Evolutionary conservation across 1,140 invertebrate species (phyloP).

Genomic region (Diorhabda carinulata): DNA sequence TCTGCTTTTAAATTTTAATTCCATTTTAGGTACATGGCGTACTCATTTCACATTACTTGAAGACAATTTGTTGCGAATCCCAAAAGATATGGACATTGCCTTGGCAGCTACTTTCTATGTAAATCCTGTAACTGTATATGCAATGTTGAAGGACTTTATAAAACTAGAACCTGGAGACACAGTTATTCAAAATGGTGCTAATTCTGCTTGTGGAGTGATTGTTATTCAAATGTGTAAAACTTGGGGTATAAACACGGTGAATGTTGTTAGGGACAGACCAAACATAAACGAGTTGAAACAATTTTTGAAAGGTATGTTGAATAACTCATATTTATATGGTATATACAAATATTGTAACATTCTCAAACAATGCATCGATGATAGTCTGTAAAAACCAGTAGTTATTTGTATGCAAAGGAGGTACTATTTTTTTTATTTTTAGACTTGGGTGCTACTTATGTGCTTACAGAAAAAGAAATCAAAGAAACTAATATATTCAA

Average conservation of each 20-base stretch:
- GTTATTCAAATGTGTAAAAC: slow-evolving; percentile 84
- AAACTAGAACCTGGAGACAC: slow-evolving; percentile 73
- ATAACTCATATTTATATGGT: not conserved
- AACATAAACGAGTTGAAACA: slow-evolving; percentile 69
- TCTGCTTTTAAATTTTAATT: not conserved
- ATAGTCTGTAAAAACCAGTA: not conserved
- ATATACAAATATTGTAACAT: not conserved
- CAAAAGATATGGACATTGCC: slow-evolving; percentile 62
- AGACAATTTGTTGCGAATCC: slow-evolving; percentile 64
- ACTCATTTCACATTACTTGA: slow-evolving; percentile 62
- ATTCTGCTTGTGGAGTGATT: slow-evolving; percentile 91
- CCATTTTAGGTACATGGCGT: slow-evolving; percentile 78
- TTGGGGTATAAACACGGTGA: slow-evolving; percentile 75
- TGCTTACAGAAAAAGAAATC: slow-evolving; percentile 88
- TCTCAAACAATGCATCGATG: not conserved
- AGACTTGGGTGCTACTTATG: slow-evolving; percentile 76
- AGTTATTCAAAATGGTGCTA: slow-evolving; percentile 94
- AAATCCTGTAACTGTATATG: slow-evolving; percentile 94
- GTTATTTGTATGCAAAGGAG: not conserved
- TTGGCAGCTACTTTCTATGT: slow-evolving; percentile 84
- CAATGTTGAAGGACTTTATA: slow-evolving; percentile 91
- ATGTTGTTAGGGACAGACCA: slow-evolving; percentile 80
- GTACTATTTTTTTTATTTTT: slow-evolving; percentile 12
- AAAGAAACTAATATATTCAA: slow-evolving; percentile 70
- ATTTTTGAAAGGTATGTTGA: slow-evolving; percentile 54